A percentile compares a stretch with the other conserved stretches of the same genome.
Conservation (phyloP, 1,140 invertebrate species). For the Ips typographus region DNA sequence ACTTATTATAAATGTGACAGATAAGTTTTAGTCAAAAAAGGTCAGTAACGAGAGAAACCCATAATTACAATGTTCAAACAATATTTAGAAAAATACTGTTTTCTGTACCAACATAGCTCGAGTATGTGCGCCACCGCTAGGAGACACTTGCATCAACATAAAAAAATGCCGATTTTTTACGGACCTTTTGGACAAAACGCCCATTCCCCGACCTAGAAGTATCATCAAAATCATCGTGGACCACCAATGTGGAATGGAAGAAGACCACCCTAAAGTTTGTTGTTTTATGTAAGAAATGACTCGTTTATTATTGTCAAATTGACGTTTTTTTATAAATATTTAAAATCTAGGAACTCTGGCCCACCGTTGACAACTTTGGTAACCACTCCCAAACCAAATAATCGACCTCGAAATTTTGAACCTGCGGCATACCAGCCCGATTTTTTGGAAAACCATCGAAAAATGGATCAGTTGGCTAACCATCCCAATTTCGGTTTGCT, state of each 20-base stretch:
- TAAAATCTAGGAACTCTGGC: background rate
- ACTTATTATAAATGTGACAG: too few species aligned
- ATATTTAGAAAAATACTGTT: too few species aligned
- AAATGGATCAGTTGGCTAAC: background rate
- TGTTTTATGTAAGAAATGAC: slow-evolving; percentile 29
- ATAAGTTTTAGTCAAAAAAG: too few species aligned
- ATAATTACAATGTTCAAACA: too few species aligned
- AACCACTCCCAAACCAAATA: too few species aligned
- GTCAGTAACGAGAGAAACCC: too few species aligned
- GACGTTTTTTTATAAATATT: slow-evolving; percentile 3
- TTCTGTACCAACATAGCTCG: background rate
- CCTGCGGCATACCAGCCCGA: background rate
- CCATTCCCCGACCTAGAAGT: slow-evolving; percentile 42
- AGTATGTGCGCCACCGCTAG: slow-evolving; percentile 16
- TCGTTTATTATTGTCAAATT: background rate
- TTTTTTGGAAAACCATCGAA: slow-evolving; percentile 16
- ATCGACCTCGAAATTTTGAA: too few species aligned
- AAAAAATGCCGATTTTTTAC: slow-evolving; percentile 42
- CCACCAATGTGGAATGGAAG: slow-evolving; percentile 35
- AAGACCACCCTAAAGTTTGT: slow-evolving; percentile 41
- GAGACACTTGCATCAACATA: slow-evolving; percentile 46
- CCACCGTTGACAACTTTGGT: background rate
- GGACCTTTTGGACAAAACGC: slow-evolving; percentile 39
- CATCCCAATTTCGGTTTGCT: slow-evolving; percentile 40
- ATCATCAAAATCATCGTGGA: slow-evolving; percentile 39